Base-by-base conservation (phyloP, 1,140 invertebrate genomes). In the Drosophila asahinai region DNA sequence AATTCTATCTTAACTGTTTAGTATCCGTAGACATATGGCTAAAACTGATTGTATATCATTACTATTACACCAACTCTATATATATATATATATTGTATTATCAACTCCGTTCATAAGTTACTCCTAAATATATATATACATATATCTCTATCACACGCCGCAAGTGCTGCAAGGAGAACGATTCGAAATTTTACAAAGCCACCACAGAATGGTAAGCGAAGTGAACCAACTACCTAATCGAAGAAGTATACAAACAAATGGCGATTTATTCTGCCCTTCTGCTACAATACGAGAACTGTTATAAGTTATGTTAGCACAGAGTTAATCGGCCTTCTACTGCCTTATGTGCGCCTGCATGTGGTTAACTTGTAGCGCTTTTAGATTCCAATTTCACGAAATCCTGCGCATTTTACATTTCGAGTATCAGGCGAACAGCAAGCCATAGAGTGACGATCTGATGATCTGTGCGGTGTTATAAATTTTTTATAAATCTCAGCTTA, bases 211-310 rank as follows among this genome's bases (percentile, higher is more conserved):
- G 54, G 62, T 42, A 57, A 72, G 43, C 65, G 76, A 74, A 72
- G 61, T 78, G 72, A 90, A 86, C 86, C 81, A 89, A 86, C 77
- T 87, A 87, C 83, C 83, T 87, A 83, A 83, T 64, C 51, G 68
- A 86, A 48, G 64, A 81, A 45, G 83, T 83, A 87, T 87, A 87
- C 80, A 87, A 59, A 40, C 48, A 63, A 72, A 83, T 77, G 71
- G 64, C 54, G 71, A 87, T 81, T 83, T 87, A 87, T n/a, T n/a
- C n/a, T n/a, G n/a, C n/a, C n/a, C n/a, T n/a, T n/a, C n/a, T n/a
- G n/a, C n/a, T n/a, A n/a, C n/a, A n/a, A n/a, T n/a, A n/a, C n/a
- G 19, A 19, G 19, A 19, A 19, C 19, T 1, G 19, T 19, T 19
- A 19, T 19, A 19, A n/a, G n/a, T n/a, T n/a, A 19, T 19, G 1